Conservation (phyloP, 2,113 vertebrate genomes). For the Cygnus buccinator region DNA sequence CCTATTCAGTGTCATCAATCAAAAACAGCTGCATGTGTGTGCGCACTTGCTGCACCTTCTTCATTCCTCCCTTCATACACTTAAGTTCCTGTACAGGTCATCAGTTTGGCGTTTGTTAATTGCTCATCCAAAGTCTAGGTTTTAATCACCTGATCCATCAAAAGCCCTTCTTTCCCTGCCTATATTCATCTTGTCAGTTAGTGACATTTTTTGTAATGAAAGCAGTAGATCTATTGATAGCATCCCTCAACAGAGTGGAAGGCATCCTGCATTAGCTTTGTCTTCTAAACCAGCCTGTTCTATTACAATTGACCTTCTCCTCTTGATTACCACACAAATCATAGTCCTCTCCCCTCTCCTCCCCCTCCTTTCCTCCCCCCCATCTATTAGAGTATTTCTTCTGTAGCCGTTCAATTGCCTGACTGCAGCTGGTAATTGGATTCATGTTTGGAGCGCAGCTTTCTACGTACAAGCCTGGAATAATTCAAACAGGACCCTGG, state of each 20-base stretch:
- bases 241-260: slow-evolving; percentile 69
- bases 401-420: slow-evolving; percentile 73
- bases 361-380: slow-evolving; percentile 16
- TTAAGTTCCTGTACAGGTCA: slow-evolving; percentile 42
- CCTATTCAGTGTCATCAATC: background rate
- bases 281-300: slow-evolving; percentile 75
- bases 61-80: background rate
- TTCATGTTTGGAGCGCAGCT: slow-evolving; percentile 75
- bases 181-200: slow-evolving; percentile 71
- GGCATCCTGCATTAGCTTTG: slow-evolving; percentile 70
- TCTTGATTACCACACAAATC: slow-evolving; percentile 82
- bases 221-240: slow-evolving; percentile 75
- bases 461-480: slow-evolving; percentile 67
- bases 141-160: slow-evolving; percentile 79
- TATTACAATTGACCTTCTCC: slow-evolving; percentile 82
- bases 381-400: slow-evolving; percentile 73
- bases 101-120: slow-evolving; percentile 54
- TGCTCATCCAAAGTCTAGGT: slow-evolving; percentile 32
- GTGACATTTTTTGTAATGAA: slow-evolving; percentile 74
- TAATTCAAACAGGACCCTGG: slow-evolving; percentile 75
- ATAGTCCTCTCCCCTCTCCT: slow-evolving; percentile 50
- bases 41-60: background rate
- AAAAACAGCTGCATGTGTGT: background rate
- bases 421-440: slow-evolving; percentile 80
- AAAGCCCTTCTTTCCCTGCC: slow-evolving; percentile 48